phyloP scores from a whole-genome alignment of 2,113 vertebrate genomes.

The Notarius lentiginosus region DNA sequence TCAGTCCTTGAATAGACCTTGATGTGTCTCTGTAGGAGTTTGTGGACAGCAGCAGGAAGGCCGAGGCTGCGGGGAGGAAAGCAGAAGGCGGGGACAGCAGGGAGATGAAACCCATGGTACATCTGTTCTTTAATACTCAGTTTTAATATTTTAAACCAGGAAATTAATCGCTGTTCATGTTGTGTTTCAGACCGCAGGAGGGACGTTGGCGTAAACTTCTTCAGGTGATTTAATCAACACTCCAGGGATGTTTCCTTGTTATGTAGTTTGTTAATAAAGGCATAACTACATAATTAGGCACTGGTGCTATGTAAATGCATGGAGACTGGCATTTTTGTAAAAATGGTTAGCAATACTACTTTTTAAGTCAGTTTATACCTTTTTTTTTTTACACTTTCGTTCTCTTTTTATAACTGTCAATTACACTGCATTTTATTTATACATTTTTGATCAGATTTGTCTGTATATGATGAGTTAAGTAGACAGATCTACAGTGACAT shows the following conservation, averaged over 20 bases:
- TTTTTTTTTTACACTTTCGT: not conserved
- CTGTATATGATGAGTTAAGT: too few relatives aligned
- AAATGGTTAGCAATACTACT: conserved; percentile 2
- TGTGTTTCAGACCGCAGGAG: conserved; percentile 84
- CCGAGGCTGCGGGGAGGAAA: conserved; percentile 70
- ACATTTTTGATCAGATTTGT: not conserved
- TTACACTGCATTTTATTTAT: not conserved
- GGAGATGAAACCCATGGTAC: conserved; percentile 94
- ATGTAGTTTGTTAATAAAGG: not conserved
- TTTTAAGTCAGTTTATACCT: not conserved
- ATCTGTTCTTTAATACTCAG: conserved; percentile 49
- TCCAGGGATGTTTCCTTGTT: not conserved
- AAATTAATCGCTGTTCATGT: not conserved
- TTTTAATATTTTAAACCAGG: not conserved
- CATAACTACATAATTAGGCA: not conserved
- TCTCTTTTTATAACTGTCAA: not conserved
- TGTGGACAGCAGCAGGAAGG: conserved; percentile 89
- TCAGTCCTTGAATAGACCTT: not conserved
- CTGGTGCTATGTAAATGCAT: not conserved
- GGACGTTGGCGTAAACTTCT: conserved; percentile 73
- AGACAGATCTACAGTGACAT: not conserved
- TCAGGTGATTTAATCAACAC: not conserved
- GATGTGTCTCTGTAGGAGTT: conserved; percentile 78
- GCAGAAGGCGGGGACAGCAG: conserved; percentile 73
- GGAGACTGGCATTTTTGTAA: not conserved